A percentile compares a stretch with the other conserved stretches of the same genome.
These are phyloP conservation scores for Hemicrepidius hirtus DNA, from an alignment of 2,888 invertebrate genomes.

Conservation along the genomic window DNA sequence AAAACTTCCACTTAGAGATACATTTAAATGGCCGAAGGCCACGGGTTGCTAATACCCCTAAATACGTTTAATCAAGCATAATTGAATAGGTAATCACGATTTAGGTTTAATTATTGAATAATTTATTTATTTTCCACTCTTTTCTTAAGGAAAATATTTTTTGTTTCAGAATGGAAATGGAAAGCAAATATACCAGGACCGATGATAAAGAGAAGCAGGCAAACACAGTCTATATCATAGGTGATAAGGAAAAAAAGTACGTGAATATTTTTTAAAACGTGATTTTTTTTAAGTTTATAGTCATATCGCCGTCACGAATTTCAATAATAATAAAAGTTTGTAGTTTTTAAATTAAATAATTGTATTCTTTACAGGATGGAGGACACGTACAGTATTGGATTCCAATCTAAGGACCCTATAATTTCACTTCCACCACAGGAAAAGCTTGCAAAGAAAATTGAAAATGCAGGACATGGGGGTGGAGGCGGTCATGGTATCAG, in stretches of 20 bases:
- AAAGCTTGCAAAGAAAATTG: conserved; percentile 64
- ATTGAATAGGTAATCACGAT: too few relatives aligned
- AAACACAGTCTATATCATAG: conserved; percentile 41
- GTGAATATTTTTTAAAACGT: conserved; percentile 20
- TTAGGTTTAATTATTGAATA: too few relatives aligned
- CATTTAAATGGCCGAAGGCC: too few relatives aligned
- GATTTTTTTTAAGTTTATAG: background rate
- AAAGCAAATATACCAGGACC: conserved; percentile 17
- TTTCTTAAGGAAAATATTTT: conserved; percentile 13
- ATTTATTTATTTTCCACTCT: too few relatives aligned
- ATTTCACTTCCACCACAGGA: conserved; percentile 69
- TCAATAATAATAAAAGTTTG: too few relatives aligned
- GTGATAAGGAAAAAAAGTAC: conserved; percentile 60
- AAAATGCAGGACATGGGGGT: conserved; percentile 64
- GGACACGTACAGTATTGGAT: conserved; percentile 69
- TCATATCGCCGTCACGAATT: background rate
- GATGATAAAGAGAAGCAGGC: conserved; percentile 8
- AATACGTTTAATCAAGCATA: too few relatives aligned
- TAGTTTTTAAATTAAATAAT: too few relatives aligned
- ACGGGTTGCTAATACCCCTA: too few relatives aligned
- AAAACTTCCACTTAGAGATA: too few relatives aligned
- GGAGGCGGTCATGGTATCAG: conserved; percentile 71
- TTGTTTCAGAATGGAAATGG: conserved; percentile 45
- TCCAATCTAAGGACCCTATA: conserved; percentile 74
- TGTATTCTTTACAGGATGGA: conserved; percentile 61